Base-by-base conservation (phyloP, 1,140 invertebrate species). In the Drosophila seguyi region DNA sequence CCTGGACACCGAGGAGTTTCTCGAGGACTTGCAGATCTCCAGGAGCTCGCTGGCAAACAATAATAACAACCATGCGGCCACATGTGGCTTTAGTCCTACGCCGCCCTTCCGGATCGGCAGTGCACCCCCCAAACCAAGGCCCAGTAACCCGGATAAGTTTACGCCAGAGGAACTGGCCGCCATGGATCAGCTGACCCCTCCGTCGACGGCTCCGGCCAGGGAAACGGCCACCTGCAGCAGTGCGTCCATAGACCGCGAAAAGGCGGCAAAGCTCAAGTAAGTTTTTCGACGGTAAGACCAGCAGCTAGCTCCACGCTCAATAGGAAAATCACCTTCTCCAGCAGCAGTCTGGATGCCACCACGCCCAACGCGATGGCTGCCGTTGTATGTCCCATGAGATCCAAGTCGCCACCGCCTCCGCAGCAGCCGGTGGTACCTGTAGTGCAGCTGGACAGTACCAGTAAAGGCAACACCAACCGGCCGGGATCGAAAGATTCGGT, bases 1-100 rank as follows among this genome's bases (percentile, higher is more conserved):
- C 3, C 93, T 93, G 41, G 94, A 95, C 73, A 94, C 94, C 0
- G 94, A 95, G 79, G 94, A 94, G 60, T 94, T 95, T 56, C 93
- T 94, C 11, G 92, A 93, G 57, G 93, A 94, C 50, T 78, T 94
- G 18, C 94, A 94, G 65, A 93, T 94, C 41, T 92, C 92, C 18
- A 84, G 91, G 4, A 66, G 73, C 45, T 85, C 88, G 13, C 45
- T 86, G 18, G 62, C 68, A 0, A 91, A 83, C 41, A 87, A 55
- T 47, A 79, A 75, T 22, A 85, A 73, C 57, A 74, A 53, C 13
- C 20, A 60, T n/a, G 45, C 62, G 47, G 72, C 84, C 2, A 55
- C 73, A 0, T 82, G 77, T 50, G 73, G 75, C 4, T 92, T 85
- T 8, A 93, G 92, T 67, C 91, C 90, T 1, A 77, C 81, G n/a